phyloP scores from a whole-genome alignment of 53 echinoderm and acorn worm species.

The Holothuria leucospilota region DNA sequence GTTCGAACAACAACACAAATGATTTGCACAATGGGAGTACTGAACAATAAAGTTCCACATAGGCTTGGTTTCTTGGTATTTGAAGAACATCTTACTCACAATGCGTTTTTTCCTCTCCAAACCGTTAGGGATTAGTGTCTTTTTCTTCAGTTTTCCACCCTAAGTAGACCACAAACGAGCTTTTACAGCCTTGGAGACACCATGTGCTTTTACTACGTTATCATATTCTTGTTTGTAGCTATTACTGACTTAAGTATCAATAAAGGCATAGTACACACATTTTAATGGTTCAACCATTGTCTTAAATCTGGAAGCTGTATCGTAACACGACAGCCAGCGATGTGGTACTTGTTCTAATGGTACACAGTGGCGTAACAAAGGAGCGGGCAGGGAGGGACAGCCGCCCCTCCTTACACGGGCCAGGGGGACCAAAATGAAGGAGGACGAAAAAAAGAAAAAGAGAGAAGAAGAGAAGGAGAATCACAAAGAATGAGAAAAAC shows the following conservation, averaged over 20 bases:
- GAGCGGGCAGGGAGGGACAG: too few relatives aligned
- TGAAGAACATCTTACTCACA: conserved; percentile 29
- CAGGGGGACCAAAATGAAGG: too few relatives aligned
- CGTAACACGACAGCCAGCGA: conserved; percentile 38
- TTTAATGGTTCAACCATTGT: background rate
- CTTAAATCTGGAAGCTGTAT: background rate
- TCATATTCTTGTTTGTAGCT: background rate
- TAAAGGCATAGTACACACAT: background rate
- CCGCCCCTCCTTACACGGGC: too few relatives aligned
- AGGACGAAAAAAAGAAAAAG: too few relatives aligned
- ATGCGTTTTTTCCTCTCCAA: conserved; percentile 48
- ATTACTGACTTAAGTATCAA: background rate
- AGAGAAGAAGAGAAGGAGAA: too few relatives aligned
- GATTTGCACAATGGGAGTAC: conserved; percentile 57
- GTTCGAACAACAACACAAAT: conserved; percentile 59
- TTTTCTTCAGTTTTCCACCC: background rate
- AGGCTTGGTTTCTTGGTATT: conserved; percentile 36
- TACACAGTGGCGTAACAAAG: too few relatives aligned
- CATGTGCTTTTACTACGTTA: background rate
- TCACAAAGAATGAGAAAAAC: too few relatives aligned
- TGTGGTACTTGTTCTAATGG: conserved; percentile 13
- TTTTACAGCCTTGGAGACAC: too few relatives aligned
- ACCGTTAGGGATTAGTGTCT: conserved; percentile 15
- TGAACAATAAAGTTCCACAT: conserved; percentile 40
- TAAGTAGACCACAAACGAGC: too few relatives aligned